Evolutionary conservation across 2,113 vertebrate species (phyloP).

Genomic region (Crotalus horridus): DNA sequence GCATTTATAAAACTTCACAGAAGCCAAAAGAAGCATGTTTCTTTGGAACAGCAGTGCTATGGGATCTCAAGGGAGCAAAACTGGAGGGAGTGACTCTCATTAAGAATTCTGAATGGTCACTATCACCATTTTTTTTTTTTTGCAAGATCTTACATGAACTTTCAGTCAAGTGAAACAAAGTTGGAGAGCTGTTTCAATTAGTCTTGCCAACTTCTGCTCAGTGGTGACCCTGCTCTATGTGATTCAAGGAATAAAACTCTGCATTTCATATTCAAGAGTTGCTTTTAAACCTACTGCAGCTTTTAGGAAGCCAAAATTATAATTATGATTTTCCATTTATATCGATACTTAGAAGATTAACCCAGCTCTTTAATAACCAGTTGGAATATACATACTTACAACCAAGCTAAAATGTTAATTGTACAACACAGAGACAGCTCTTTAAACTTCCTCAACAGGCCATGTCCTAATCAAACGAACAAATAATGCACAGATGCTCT

Average conservation of each 20-base stretch:
- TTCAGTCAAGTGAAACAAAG: background rate
- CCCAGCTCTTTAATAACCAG: conserved; percentile 2
- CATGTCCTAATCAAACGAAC: background rate
- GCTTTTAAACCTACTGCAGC: background rate
- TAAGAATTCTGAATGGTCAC: background rate
- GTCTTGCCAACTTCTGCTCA: conserved; percentile 10
- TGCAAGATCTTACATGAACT: background rate
- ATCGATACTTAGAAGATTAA: conserved; percentile 5
- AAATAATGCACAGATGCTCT: background rate
- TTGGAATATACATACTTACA: conserved; percentile 18
- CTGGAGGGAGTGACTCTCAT: conserved; percentile 3
- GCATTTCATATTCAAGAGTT: background rate
- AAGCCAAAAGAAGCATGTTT: background rate
- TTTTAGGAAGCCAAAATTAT: conserved; percentile 21
- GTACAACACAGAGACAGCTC: background rate
- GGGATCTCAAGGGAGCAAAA: background rate
- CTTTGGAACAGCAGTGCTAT: background rate
- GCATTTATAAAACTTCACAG: background rate
- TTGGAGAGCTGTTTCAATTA: conserved; percentile 19
- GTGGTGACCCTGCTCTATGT: background rate
- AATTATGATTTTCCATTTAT: background rate
- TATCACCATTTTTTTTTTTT: background rate
- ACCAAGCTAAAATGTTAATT: conserved; percentile 36
- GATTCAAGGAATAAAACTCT: background rate
- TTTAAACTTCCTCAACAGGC: background rate